Base-by-base conservation (phyloP, 2,797 vertebrate genomes). In the Streptopelia turtur region DNA sequence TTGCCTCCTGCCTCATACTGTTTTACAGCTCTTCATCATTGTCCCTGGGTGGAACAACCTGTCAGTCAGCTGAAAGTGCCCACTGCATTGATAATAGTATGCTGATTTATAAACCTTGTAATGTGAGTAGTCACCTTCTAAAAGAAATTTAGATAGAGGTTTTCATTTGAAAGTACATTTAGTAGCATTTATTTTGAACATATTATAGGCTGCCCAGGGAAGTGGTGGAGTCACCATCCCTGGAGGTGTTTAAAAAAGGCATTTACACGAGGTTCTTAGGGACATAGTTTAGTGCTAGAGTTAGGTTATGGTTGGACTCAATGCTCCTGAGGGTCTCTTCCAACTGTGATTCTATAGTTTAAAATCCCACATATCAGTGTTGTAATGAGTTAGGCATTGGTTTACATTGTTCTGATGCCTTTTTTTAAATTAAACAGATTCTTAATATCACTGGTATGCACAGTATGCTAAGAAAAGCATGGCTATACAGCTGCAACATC, bases 91-190 rank as follows among this genome's bases (percentile, higher is more conserved):
- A 39, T 72, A 92, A 91, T 86, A 78, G 3, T 39, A 52, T 47
- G 39, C 5, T 86, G 63, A 96, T 95, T 86, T 94, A 89, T 90
- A 55, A 56, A 69, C 35, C 39, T 88, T 78, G 31, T 80, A 89
- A 84, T 72, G 45, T 52, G 20, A 77, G 37, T 31, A 68, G 49
- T 92, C 50, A 60, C 33, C 50, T 87, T 93, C 71, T 78, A 63
- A 86, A 92, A 75, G 43, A 89, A 81, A 81, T 22, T 30, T 55
- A 57, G 57, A 13, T 31, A 89, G n/a, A 87, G 11, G 1, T 89
- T 71, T 94, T 71, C 1, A 61, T 65, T 79, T 78, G 30, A 72
- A 95, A 77, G 27, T 57, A 50, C 4, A 18, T 47, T 55, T 75
- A 55, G 33, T 63, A 65, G 21, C 41, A 55, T 52, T 72, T 59